Percentiles rank a stretch among this genome's conserved stretches.
phyloP scores from a whole-genome alignment of 64 coral and sea anemone species.

The Exaiptasia diaphana region DNA sequence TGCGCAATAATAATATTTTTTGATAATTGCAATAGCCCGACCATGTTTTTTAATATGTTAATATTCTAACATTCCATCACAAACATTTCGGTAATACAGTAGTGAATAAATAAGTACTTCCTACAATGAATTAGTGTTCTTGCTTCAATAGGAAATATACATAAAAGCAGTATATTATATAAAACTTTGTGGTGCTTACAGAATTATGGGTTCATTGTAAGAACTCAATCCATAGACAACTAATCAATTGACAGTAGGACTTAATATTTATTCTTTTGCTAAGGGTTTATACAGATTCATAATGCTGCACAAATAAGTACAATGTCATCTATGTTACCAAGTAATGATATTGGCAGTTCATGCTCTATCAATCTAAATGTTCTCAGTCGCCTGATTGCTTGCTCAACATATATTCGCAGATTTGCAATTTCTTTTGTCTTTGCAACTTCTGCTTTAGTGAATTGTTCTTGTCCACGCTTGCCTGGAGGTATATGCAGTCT shows the following conservation, averaged over 20 bases:
- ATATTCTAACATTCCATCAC: too few species aligned
- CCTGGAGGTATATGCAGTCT: background rate
- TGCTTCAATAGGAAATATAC: too few species aligned
- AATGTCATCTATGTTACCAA: constrained; percentile 47
- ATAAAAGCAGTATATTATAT: too few species aligned
- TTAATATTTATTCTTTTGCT: background rate
- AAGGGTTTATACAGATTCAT: constrained; percentile 48
- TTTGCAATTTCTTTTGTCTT: constrained; percentile 34
- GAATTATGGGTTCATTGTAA: too few species aligned
- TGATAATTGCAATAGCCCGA: too few species aligned
- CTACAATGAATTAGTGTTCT: too few species aligned
- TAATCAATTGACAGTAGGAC: background rate
- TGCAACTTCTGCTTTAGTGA: constrained; percentile 10
- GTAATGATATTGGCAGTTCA: constrained; percentile 41
- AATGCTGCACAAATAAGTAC: constrained; percentile 29
- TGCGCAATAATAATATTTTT: too few species aligned
- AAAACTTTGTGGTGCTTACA: too few species aligned
- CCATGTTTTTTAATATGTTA: too few species aligned
- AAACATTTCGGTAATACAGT: too few species aligned
- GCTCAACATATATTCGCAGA: constrained; percentile 43
- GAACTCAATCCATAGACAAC: too few species aligned
- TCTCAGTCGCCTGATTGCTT: constrained; percentile 45
- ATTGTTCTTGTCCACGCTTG: constrained; percentile 56
- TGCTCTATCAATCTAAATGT: constrained; percentile 30
- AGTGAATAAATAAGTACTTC: too few species aligned